These are phyloP conservation scores for Gambusia affinis DNA, from an alignment of 2,113 vertebrate species.

Conservation along the genomic window DNA sequence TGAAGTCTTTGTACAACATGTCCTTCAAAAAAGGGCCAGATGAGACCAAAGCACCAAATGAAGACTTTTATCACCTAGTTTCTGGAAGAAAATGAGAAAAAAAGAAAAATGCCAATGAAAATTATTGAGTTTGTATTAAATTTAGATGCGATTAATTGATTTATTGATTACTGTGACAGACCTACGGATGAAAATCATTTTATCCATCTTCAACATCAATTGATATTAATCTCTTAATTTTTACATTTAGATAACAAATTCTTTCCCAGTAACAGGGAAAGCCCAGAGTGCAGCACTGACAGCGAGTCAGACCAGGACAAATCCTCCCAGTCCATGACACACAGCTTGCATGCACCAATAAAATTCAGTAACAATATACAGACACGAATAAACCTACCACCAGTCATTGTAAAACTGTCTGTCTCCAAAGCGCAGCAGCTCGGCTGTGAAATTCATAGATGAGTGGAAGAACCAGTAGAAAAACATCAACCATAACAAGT, in stretches of 20 bases:
- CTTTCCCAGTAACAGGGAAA: not conserved
- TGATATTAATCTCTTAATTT: not conserved
- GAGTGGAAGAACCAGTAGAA: slow-evolving; percentile 96
- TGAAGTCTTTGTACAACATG: too few relatives aligned
- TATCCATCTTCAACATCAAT: not conserved
- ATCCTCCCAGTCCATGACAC: not conserved
- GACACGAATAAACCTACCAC: slow-evolving; percentile 82
- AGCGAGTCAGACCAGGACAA: not conserved
- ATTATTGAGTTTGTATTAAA: too few relatives aligned
- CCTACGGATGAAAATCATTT: not conserved
- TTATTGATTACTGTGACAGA: too few relatives aligned
- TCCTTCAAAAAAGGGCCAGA: too few relatives aligned
- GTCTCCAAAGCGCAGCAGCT: slow-evolving; percentile 90
- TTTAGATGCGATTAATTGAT: too few relatives aligned
- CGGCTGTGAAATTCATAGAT: slow-evolving; percentile 87
- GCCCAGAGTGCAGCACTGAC: not conserved
- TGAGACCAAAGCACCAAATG: too few relatives aligned
- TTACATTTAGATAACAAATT: not conserved
- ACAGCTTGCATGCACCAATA: not conserved
- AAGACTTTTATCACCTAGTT: too few relatives aligned
- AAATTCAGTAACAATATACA: slow-evolving; percentile 3
- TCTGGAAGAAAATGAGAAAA: too few relatives aligned
- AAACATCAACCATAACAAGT: slow-evolving; percentile 93
- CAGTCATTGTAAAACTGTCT: slow-evolving; percentile 94
- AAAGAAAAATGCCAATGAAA: too few relatives aligned